A percentile compares a stretch with the other conserved stretches of the same genome.
phyloP scores from a whole-genome alignment of 2,113 vertebrate species.

The Chionomys nivalis region DNA sequence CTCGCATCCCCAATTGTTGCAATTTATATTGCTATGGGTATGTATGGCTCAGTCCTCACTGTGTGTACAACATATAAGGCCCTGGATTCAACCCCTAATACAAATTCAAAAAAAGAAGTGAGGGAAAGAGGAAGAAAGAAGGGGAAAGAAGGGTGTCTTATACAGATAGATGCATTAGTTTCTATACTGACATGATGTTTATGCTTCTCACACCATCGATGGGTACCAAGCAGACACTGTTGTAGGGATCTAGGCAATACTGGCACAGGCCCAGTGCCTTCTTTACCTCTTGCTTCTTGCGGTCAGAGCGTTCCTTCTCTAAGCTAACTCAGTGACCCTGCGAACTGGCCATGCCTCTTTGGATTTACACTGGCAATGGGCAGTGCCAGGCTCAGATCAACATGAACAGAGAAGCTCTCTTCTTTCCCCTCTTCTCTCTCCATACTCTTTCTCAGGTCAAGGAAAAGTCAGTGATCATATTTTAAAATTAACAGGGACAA shows the following conservation, averaged over 20 bases:
- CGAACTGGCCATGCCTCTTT: background rate
- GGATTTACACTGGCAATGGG: background rate
- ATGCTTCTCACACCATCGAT: background rate
- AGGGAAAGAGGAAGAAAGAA: background rate
- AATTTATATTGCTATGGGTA: background rate
- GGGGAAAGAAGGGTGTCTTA: background rate
- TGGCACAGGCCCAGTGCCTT: rapidly evolving
- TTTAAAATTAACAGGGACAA: background rate
- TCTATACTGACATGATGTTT: background rate
- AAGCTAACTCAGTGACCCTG: background rate
- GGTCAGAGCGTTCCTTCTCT: background rate
- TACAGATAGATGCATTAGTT: background rate
- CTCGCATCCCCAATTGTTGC: background rate
- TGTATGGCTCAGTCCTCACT: background rate
- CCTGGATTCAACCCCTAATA: background rate
- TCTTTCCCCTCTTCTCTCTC: background rate
- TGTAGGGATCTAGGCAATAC: background rate
- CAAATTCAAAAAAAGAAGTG: background rate
- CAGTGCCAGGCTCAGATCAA: background rate
- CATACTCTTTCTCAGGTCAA: slow-evolving; percentile 16
- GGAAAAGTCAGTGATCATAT: background rate
- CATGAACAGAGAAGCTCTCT: background rate
- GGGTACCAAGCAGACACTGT: background rate
- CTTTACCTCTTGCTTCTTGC: background rate
- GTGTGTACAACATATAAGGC: background rate